Percentiles rank a stretch among this genome's conserved stretches.
phyloP scores from a whole-genome alignment of 2,113 vertebrate genomes.

The Passer domesticus region DNA sequence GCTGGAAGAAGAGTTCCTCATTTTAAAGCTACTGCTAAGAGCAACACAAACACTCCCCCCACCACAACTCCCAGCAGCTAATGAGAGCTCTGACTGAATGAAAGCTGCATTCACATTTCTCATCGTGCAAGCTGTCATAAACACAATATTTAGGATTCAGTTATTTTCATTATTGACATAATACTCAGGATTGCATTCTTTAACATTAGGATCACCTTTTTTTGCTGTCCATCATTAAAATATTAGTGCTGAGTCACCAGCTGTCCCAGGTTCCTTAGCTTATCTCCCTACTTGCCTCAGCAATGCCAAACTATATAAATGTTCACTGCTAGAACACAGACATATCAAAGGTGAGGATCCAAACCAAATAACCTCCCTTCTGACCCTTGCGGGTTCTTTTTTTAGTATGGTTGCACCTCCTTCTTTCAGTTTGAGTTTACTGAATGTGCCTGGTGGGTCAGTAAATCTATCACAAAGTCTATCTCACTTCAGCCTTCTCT shows the following conservation, averaged over 20 bases:
- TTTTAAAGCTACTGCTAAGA: not conserved
- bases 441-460: not conserved
- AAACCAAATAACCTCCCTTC: not conserved
- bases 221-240: not conserved
- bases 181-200: not conserved
- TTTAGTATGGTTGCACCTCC: not conserved
- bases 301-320: not conserved
- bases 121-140: not conserved
- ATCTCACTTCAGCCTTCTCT: not conserved
- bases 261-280: not conserved
- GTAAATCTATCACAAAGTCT: not conserved
- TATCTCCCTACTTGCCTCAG: not conserved
- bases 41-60: not conserved
- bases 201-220: not conserved
- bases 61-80: not conserved
- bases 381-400: not conserved
- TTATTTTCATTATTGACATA: not conserved
- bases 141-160: not conserved
- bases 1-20: not conserved
- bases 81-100: not conserved
- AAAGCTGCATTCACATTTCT: not conserved
- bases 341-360: not conserved
- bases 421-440: not conserved
- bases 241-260: not conserved
- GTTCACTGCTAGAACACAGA: not conserved